Evolutionary conservation across 2,888 invertebrate species (phyloP), one percentile per base, ranked within the genome.

Genomic region (Drosophila neotestacea): DNA sequence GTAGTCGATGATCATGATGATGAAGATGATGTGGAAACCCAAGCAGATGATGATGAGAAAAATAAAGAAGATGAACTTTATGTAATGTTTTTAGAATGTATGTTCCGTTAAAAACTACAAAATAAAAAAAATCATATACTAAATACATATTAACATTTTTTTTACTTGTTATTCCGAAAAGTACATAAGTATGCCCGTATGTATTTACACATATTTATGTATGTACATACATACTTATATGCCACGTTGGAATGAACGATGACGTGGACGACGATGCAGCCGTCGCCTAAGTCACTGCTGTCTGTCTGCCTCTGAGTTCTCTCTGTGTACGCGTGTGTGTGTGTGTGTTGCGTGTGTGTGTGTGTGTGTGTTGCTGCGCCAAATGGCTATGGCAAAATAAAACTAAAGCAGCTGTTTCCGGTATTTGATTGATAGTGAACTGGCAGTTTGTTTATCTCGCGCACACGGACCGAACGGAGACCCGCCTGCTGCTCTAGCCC

Each of bases 331-430:
- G 30, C 30, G 6, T 4, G 10, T 22, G 42, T 22, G 10, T 22
- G 10, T 42, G 5, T 42, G 10, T 42, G 6, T 48, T 42, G 36
- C 48, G 6, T 47, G 34, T 48, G 36, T 47, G 42, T 47, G 50
- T 41, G 41, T 69, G 60, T 58, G 48, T 69, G 68, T 79, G 65
- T 74, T 86, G 81, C 73, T 84, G 81, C 87, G 85, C 90, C 89
- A 88, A 90, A 82, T 84, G 90, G 88, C 89, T 87, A 77, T 87
- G 82, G 89, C 87, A 90, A 91, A 91, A 91, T 90, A 90, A 91
- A 92, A 91, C 91, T 91, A 91, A 92, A 92, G 91, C 92, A 92
- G 92, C 92, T 91, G 92, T 92, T 92, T 92, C 92, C 92, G 92
- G 92, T 92, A 91, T 91, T 92, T 92, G 92, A 92, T 92, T 92